Evolutionary conservation across 2,888 invertebrate genomes (phyloP).

Genomic region (Drosophila quasianomalipes): DNA sequence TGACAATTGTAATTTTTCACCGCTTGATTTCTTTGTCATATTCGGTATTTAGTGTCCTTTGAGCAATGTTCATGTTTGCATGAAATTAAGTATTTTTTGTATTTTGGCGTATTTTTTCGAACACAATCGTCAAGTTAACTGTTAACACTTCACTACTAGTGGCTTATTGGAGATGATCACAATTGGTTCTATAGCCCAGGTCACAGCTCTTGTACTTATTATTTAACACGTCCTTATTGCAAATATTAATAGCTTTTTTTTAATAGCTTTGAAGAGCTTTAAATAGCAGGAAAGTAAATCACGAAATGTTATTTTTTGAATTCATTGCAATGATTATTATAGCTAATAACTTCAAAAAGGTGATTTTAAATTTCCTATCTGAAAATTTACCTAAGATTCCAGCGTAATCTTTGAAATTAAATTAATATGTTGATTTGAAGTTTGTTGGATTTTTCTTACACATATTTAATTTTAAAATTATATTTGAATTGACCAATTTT

Average conservation of each 20-base stretch:
- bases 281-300: background rate
- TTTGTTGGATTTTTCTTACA: background rate
- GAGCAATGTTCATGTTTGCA: constrained; percentile 53
- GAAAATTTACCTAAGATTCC: background rate
- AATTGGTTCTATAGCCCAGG: constrained; percentile 56
- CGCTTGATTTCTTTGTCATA: constrained; percentile 66
- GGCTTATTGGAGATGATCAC: constrained; percentile 54
- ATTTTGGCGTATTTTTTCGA: constrained; percentile 39
- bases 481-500: background rate
- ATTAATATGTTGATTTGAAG: background rate
- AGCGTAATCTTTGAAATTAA: background rate
- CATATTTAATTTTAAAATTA: background rate
- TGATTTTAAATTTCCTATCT: background rate
- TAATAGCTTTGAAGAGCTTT: background rate
- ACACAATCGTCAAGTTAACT: background rate
- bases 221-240: constrained; percentile 58
- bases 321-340: background rate
- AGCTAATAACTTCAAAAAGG: background rate
- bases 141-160: background rate
- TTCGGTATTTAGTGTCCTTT: constrained; percentile 40
- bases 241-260: background rate
- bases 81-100: constrained; percentile 9
- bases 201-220: constrained; percentile 19
- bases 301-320: background rate
- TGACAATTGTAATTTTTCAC: constrained; percentile 81